These are phyloP conservation scores for Steinernema carpocapsae DNA, from an alignment of 2,888 invertebrate genomes.

Conservation along the genomic window DNA sequence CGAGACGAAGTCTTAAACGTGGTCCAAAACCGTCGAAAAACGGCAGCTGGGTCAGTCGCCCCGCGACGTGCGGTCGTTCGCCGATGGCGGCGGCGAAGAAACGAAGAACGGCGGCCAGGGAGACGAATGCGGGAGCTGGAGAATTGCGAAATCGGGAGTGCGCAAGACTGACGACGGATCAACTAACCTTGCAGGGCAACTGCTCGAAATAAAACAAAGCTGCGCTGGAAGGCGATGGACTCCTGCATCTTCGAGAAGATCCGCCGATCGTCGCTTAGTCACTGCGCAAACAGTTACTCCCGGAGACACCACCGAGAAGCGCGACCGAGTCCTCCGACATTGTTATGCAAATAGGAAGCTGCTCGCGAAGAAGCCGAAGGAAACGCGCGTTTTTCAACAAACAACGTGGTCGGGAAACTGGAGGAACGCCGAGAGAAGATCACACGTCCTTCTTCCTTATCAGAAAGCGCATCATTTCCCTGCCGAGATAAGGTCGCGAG, in stretches of 20 bases:
- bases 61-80: not conserved
- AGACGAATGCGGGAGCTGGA: not conserved
- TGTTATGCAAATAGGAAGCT: constrained; percentile 25
- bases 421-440: constrained; percentile 1
- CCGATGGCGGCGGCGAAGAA: constrained; percentile 12
- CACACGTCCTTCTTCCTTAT: constrained; percentile 11
- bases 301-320: constrained; percentile 3
- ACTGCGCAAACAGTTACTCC: constrained; percentile 9
- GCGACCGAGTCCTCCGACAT: not conserved
- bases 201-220: constrained; percentile 13
- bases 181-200: not conserved
- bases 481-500: constrained; percentile 13
- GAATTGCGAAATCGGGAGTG: constrained; percentile 8
- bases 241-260: constrained; percentile 3
- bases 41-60: not conserved
- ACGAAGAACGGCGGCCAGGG: not conserved
- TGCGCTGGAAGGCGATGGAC: not conserved
- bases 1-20: too few species aligned
- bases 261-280: constrained; percentile 6
- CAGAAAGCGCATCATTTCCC: too few species aligned
- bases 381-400: constrained; percentile 13
- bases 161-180: not conserved
- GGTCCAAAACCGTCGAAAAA: not conserved
- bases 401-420: not conserved
- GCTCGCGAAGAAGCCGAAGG: not conserved